Percentiles rank a stretch among this genome's conserved stretches.
phyloP scores from a whole-genome alignment of 1,140 invertebrate species.

The Colletes latitarsis region DNA sequence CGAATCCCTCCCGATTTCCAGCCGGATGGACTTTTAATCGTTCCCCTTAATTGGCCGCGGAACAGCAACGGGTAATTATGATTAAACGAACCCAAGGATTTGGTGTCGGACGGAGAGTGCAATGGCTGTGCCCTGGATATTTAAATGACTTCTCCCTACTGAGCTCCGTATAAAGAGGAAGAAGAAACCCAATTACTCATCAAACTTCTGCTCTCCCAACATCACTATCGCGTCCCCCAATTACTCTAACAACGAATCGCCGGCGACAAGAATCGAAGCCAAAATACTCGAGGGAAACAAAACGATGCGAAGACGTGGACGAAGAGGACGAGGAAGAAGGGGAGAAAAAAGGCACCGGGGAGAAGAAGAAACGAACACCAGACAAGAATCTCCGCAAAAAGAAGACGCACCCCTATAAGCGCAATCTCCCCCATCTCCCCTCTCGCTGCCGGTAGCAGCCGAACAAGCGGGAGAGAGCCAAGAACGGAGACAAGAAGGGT shows the following conservation, averaged over 20 bases:
- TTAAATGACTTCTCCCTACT: too few relatives aligned
- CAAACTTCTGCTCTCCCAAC: constrained; percentile 8
- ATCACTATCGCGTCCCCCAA: constrained; percentile 13
- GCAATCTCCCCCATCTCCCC: constrained; percentile 34
- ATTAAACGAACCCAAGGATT: background rate
- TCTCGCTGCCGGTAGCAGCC: constrained; percentile 5
- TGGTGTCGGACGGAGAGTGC: too few relatives aligned
- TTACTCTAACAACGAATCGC: constrained; percentile 21
- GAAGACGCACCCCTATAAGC: constrained; percentile 40
- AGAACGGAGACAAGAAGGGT: constrained; percentile 3
- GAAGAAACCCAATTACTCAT: constrained; percentile 4
- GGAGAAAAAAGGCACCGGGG: background rate
- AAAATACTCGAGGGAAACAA: constrained; percentile 20
- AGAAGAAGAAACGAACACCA: constrained; percentile 31
- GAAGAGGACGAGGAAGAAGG: constrained; percentile 19
- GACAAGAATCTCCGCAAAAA: constrained; percentile 44
- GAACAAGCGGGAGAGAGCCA: constrained; percentile 8
- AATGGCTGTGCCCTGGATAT: too few relatives aligned
- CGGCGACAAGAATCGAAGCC: constrained; percentile 7
- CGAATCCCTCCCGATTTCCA: background rate
- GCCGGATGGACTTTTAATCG: constrained; percentile 45
- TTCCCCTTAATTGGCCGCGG: constrained; percentile 2
- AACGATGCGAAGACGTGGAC: constrained; percentile 42
- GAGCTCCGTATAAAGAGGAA: too few relatives aligned
- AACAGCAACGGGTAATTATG: constrained; percentile 14